Evolutionary conservation across 2,888 invertebrate species (phyloP).

Genomic region (Cataglyphis albicans): DNA sequence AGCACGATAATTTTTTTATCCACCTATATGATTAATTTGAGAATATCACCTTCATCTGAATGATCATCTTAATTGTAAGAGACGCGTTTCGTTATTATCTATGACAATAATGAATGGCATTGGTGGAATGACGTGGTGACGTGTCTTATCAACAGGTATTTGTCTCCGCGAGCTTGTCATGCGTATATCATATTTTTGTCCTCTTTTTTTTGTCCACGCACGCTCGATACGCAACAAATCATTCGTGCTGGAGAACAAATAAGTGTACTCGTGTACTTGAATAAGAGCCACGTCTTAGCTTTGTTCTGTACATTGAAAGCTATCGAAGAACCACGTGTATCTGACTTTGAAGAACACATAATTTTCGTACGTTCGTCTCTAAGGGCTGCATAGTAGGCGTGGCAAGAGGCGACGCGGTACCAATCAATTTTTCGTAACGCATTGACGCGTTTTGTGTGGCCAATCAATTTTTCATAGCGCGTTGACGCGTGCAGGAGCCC

Average conservation of each 20-base stretch:
- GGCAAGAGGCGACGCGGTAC: too few species aligned
- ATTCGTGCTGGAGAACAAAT: slow-evolving; percentile 32
- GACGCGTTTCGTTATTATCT: slow-evolving; percentile 3
- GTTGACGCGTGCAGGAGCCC: too few species aligned
- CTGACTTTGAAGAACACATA: neutral
- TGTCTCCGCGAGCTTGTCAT: slow-evolving; percentile 1
- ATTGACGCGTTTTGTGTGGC: too few species aligned
- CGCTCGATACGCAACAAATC: slow-evolving; percentile 12
- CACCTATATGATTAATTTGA: neutral
- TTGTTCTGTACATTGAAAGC: slow-evolving; percentile 14
- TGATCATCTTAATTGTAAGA: neutral
- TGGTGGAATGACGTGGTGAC: neutral
- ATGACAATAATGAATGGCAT: neutral
- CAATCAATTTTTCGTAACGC: too few species aligned
- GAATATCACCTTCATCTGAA: neutral
- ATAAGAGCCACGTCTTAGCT: neutral
- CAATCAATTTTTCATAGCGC: too few species aligned
- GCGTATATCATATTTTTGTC: slow-evolving; percentile 7
- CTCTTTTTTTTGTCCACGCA: neutral
- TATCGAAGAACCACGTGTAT: neutral
- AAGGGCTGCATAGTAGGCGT: too few species aligned
- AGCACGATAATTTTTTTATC: neutral
- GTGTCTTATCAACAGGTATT: slow-evolving; percentile 34
- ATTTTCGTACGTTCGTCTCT: neutral
- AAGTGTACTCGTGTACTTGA: neutral